Base-by-base conservation (phyloP, 1,140 invertebrate species). In the Camponotus vicinus region DNA sequence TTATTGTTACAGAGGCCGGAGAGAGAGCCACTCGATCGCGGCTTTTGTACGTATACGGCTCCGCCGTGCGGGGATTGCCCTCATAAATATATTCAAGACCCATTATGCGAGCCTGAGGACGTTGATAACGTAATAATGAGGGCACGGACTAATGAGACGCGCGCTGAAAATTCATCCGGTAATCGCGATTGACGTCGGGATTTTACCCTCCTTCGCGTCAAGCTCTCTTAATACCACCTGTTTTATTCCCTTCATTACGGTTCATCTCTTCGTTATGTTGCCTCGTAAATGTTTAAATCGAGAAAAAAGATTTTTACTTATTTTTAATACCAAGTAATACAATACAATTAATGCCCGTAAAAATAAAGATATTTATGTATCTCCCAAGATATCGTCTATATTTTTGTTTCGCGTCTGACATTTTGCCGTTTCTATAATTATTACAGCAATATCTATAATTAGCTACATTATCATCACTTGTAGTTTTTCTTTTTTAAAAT, bases 121-220 rank as follows among this genome's bases (percentile, higher is more conserved):
- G 89, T 93, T 93, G 93, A 93, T 93, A 93, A 93, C 90, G 88
- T 92, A 93, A 93, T 93, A 93, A 93, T 93, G 92, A 93, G 91
- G 88, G 89, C 90, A 90, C 92, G 86, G 90, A 86, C 91, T 93
- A 93, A 93, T 93, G 90, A 93, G 89, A 86, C 71, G 86, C 75
- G 78, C 70, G 73, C 84, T 89, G 85, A 91, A 89, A 92, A 90
- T 86, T 90, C 85, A 89, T 84, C 79, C 79, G 82, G 67, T 90
- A 92, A 92, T 93, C 90, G 88, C 90, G 92, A 93, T 92, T 90
- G 91, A 93, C 87, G 86, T 91, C 15, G 55, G 18, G 66, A 83
- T 77, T 52, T 66, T 32, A 37, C 37, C 13, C 37, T 37, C 37
- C 78, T 21, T 9, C 6, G 11, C 18, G 21, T 18, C 37, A 21